Base-by-base conservation (phyloP, 2,113 vertebrate species). In the Carassius auratus region DNA sequence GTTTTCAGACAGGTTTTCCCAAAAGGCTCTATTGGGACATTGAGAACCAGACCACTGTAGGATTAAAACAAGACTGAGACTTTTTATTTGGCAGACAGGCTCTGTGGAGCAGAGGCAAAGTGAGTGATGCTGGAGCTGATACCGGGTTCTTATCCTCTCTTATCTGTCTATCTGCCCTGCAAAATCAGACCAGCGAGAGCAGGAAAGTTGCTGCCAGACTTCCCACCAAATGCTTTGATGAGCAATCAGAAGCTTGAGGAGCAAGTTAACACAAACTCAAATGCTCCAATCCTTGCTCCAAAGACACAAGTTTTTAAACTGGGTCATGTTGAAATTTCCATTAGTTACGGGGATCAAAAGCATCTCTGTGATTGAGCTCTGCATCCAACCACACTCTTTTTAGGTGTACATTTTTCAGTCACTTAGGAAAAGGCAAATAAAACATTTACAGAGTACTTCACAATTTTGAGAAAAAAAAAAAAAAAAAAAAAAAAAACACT, bases 111-210 rank as follows among this genome's bases (percentile, higher is more conserved):
- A 50, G 13, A 75, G 50, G 48, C 10, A 61, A 57, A 85, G 50
- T 23, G 30, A 76, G 62, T 36, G 45, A 81, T 69, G 8, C 42
- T 81, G 17, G 79, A 14, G 59, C 59, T 81, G 45, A 81, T 81
- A 26, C 19, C 26, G 36, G 66, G 61, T 86, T 66, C 50, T 84
- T 45, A 69, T 84, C 85, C 84, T 38, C 45, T 84, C 50, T 76
- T 79, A 86, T 88, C 81, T 84, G 6, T 81, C 84, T 84, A 76
- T 86, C 82, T 19, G 38, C 61, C 76, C 61, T 82, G 48, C 9
- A 55, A 50, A 76, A 76, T 69, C 36, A 2, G 68, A 69, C 36
- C 68, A 36, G 81, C 6, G 33, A 86, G 83, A 79, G 78, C n/a
- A 68, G 45, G 26, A 9, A 74, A 48, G 19, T 64, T 17, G 26